These are phyloP conservation scores for Helicoverpa assulta DNA, from an alignment of 2,888 invertebrate genomes.

Conservation along the genomic window DNA sequence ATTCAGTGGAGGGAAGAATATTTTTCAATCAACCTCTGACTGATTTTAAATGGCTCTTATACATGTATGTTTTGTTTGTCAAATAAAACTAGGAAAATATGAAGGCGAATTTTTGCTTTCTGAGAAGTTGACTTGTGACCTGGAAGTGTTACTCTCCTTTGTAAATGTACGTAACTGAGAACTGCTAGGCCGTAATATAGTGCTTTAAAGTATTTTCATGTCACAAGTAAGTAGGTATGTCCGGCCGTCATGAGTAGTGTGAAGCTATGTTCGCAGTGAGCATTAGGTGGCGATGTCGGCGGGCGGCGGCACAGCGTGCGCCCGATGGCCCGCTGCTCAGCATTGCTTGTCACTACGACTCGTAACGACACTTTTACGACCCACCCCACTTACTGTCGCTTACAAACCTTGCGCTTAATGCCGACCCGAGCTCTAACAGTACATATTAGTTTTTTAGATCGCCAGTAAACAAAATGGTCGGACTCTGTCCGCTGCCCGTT, in stretches of 20 bases:
- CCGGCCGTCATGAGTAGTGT: constrained; percentile 45
- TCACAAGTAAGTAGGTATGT: constrained; percentile 51
- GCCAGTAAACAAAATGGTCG: constrained; percentile 71
- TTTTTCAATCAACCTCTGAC: too few species aligned
- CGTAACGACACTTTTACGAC: constrained; percentile 80
- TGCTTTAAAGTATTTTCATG: constrained; percentile 63
- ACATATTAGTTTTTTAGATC: constrained; percentile 78
- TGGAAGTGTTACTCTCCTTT: background rate
- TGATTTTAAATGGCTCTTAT: too few species aligned
- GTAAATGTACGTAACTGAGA: background rate
- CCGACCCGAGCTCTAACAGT: constrained; percentile 67
- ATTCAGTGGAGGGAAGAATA: background rate
- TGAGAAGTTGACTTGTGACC: constrained; percentile 14
- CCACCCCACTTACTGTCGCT: constrained; percentile 74
- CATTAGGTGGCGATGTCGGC: constrained; percentile 62
- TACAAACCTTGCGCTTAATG: constrained; percentile 83
- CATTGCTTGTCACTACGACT: constrained; percentile 74
- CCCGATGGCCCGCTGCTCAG: constrained; percentile 73
- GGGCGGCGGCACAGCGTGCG: constrained; percentile 75
- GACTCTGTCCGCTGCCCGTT: constrained; percentile 57
- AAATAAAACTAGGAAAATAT: too few species aligned
- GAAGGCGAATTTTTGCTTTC: background rate
- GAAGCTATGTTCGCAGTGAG: constrained; percentile 36
- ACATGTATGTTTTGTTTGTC: too few species aligned
- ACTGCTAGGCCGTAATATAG: background rate